Conservation (phyloP, 2,888 invertebrate species). For the Cryptophagus acutangulus region DNA sequence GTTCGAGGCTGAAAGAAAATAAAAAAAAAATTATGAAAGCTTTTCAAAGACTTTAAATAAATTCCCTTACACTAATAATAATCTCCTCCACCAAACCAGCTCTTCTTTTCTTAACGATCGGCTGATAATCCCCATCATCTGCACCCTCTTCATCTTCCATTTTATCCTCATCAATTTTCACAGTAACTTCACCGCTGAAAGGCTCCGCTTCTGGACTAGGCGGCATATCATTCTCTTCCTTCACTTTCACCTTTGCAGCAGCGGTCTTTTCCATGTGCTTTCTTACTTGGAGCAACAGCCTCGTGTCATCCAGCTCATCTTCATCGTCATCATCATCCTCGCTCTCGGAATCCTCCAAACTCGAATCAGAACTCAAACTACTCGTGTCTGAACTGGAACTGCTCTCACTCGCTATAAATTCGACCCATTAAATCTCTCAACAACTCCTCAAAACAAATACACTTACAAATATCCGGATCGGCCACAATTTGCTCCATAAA, state of each 20-base stretch:
- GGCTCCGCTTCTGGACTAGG: conserved; percentile 30
- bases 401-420: conserved; percentile 38
- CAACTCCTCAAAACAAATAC: background rate
- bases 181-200: conserved; percentile 18
- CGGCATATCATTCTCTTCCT: conserved; percentile 9
- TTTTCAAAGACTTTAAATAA: background rate
- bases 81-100: conserved; percentile 59
- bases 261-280: conserved; percentile 36
- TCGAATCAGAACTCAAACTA: conserved; percentile 47
- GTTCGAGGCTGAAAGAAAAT: conserved; percentile 63
- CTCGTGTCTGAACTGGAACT: conserved; percentile 45
- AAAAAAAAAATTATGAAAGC: conserved; percentile 12
- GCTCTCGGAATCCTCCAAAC: conserved; percentile 51
- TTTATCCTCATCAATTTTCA: conserved; percentile 31
- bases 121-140: conserved; percentile 33
- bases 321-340: conserved; percentile 51
- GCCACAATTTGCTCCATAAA: conserved; percentile 20
- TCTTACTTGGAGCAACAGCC: conserved; percentile 42
- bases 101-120: conserved; percentile 47
- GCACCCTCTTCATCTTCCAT: conserved; percentile 31
- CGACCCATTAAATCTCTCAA: background rate
- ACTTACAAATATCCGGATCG: conserved; percentile 33
- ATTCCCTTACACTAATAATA: conserved; percentile 60
- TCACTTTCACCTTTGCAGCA: conserved; percentile 18
- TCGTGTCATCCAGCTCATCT: conserved; percentile 43